These are phyloP conservation scores for Polypedilum vanderplanki DNA, from an alignment of 1,140 invertebrate species.

Conservation along the genomic window DNA sequence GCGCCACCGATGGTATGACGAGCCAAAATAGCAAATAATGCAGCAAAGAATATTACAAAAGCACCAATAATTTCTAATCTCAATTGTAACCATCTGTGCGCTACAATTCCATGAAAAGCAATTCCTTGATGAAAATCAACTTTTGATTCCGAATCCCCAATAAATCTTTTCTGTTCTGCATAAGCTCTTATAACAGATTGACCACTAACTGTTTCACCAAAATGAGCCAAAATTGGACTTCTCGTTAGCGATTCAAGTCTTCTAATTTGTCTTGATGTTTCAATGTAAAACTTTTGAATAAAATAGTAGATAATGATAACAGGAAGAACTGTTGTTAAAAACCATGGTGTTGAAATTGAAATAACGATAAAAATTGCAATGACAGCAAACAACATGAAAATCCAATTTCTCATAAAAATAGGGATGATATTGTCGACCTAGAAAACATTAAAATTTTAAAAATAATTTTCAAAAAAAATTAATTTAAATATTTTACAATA, in stretches of 20 bases:
- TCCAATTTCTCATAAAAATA: conserved; percentile 31
- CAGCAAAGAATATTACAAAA: conserved; percentile 48
- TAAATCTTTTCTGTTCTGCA: conserved; percentile 26
- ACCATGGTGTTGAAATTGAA: not conserved
- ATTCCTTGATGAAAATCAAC: conserved; percentile 30
- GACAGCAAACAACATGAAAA: conserved; percentile 40
- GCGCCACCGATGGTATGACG: conserved; percentile 35
- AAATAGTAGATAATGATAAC: conserved; percentile 58
- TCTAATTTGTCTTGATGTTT: conserved; percentile 63
- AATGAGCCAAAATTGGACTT: conserved; percentile 63
- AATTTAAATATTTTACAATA: too few species aligned
- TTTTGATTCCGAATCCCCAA: conserved; percentile 27
- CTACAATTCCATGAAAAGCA: conserved; percentile 29
- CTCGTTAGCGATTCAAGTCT: conserved; percentile 56
- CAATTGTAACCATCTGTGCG: conserved; percentile 49
- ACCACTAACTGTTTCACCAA: conserved; percentile 52
- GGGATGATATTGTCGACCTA: conserved; percentile 65
- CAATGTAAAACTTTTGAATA: conserved; percentile 64
- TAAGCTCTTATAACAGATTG: not conserved
- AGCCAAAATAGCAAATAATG: conserved; percentile 49
- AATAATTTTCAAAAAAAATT: too few species aligned
- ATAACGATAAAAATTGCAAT: not conserved
- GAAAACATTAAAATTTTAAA: too few species aligned
- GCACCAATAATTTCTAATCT: conserved; percentile 51
- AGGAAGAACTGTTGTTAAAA: conserved; percentile 54